phyloP scores from a whole-genome alignment of 2,888 invertebrate species.

The Tipula vernalis region DNA sequence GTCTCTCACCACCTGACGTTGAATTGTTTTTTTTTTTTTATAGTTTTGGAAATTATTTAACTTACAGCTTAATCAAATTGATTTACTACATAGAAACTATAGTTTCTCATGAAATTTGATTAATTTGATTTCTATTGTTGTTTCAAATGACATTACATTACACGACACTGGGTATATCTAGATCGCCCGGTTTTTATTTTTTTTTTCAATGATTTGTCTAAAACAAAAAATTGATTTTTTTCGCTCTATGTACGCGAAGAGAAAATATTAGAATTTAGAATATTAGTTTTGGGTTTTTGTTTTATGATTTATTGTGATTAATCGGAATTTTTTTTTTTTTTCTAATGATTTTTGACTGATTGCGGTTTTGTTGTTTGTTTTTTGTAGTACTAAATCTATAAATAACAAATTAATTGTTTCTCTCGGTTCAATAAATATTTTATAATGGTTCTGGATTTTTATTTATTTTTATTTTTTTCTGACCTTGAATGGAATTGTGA shows the following conservation, averaged over 20 bases:
- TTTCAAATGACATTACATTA: background rate
- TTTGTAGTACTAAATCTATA: background rate
- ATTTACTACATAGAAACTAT: background rate
- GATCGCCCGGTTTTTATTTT: background rate
- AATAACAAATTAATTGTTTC: background rate
- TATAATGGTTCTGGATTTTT: background rate
- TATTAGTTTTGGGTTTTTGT: background rate
- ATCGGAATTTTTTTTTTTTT: background rate
- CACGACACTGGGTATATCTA: background rate
- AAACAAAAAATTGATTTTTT: background rate
- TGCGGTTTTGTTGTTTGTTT: background rate
- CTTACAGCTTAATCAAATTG: slow-evolving; percentile 4
- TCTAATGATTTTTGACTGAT: background rate
- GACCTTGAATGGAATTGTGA: background rate
- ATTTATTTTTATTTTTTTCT: background rate
- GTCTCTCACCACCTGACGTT: background rate
- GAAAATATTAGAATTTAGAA: background rate
- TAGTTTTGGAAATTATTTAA: background rate
- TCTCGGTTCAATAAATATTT: background rate
- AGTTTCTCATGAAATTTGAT: background rate
- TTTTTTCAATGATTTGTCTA: background rate
- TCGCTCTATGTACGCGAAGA: background rate
- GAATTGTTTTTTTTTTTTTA: background rate
- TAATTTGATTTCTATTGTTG: background rate
- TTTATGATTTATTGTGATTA: background rate